A percentile compares a stretch with the other conserved stretches of the same genome.
Conservation (phyloP, 2,888 invertebrate species). For the Pycnomerus fuliginosus region DNA sequence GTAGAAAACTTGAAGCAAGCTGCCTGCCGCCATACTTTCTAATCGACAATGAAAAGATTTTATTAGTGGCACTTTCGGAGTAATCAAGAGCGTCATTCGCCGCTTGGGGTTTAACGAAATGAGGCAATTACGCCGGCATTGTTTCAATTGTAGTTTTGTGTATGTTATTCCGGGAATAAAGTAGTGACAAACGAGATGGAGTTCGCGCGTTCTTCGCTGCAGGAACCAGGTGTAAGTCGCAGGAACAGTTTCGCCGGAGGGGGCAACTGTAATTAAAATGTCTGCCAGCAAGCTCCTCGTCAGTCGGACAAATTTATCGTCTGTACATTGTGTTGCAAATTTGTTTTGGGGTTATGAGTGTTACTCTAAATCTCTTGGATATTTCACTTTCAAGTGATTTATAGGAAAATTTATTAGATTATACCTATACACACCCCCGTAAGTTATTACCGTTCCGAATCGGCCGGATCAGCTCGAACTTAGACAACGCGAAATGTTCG, state of each 20-base stretch:
- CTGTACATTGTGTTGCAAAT: constrained; percentile 48
- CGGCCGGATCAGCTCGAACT: constrained; percentile 9
- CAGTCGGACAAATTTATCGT: constrained; percentile 50
- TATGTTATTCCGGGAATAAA: constrained; percentile 29
- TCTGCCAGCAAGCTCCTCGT: constrained; percentile 48
- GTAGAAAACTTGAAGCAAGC: no score
- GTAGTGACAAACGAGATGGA: constrained; percentile 30
- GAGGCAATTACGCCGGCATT: constrained; percentile 40
- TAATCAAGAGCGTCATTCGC: no score
- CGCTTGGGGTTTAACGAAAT: constrained; percentile 45
- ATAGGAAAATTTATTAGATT: constrained; percentile 26
- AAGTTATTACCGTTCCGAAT: constrained; percentile 12
- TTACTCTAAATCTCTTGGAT: constrained; percentile 42
- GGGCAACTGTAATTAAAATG: constrained; percentile 51
- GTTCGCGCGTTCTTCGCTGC: constrained; percentile 16
- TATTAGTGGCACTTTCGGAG: no score
- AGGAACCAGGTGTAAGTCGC: constrained; percentile 40
- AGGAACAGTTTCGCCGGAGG: constrained; percentile 32
- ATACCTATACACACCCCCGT: constrained; percentile 11
- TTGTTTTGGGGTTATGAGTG: constrained; percentile 48
- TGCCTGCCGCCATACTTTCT: no score
- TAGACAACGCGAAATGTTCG: no score
- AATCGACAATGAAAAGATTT: no score
- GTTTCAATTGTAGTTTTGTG: constrained; percentile 34
- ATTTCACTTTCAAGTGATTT: constrained; percentile 40